These are phyloP conservation scores for Bombylius discolor DNA, from an alignment of 2,888 invertebrate species.

Conservation along the genomic window DNA sequence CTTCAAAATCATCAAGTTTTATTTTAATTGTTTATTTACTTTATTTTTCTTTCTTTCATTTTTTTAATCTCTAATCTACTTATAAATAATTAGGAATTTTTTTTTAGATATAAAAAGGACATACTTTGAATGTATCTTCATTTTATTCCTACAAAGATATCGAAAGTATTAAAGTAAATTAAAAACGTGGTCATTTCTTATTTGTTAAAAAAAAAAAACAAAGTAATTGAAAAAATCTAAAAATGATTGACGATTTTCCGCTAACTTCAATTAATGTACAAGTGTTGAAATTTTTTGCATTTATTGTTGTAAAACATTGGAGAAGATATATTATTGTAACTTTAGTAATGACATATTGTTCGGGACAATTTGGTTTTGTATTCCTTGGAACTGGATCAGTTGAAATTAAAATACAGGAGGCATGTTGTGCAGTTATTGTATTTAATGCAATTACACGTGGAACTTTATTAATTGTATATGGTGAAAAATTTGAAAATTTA, in stretches of 20 bases:
- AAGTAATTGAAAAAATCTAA: not conserved
- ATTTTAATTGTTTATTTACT: too few relatives aligned
- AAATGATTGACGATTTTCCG: constrained; percentile 2
- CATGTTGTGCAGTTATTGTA: constrained; percentile 7
- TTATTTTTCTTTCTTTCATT: too few relatives aligned
- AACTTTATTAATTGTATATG: not conserved
- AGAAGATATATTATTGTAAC: constrained; percentile 6
- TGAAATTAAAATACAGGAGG: constrained; percentile 7
- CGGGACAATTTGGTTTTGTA: constrained; percentile 8
- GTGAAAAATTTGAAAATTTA: constrained; percentile 4
- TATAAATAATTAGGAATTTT: too few relatives aligned
- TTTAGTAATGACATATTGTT: constrained; percentile 1
- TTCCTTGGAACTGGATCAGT: constrained; percentile 2
- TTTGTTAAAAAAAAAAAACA: too few relatives aligned
- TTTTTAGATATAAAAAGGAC: too few relatives aligned
- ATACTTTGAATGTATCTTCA: too few relatives aligned
- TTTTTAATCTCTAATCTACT: too few relatives aligned
- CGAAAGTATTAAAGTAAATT: too few relatives aligned
- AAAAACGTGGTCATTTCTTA: too few relatives aligned
- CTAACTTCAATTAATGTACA: constrained; percentile 3
- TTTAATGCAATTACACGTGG: constrained; percentile 7
- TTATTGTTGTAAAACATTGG: constrained; percentile 7
- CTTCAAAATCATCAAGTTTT: too few relatives aligned
- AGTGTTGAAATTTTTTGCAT: constrained; percentile 3
- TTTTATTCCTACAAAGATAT: too few relatives aligned